Conservation (phyloP, 1,140 invertebrate species). For the Dendroctonus ponderosae region DNA sequence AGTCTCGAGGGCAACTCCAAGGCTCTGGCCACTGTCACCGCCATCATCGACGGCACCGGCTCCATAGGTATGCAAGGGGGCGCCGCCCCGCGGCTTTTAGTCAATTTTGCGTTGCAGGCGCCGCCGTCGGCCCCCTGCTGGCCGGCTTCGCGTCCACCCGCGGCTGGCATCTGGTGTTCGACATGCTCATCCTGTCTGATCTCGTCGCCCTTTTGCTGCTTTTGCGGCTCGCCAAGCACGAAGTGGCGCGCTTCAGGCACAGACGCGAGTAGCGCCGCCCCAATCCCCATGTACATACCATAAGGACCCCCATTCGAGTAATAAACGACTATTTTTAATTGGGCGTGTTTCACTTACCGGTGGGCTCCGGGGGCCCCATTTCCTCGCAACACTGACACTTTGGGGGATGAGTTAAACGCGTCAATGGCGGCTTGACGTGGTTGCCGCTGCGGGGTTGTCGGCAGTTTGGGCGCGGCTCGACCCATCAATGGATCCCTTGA, state of each 20-base stretch:
- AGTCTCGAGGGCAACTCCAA: slow-evolving; percentile 81
- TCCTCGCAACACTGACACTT: too few species aligned
- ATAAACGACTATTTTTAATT: too few species aligned
- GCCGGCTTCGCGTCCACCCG: slow-evolving; percentile 75
- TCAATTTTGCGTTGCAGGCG: slow-evolving; percentile 58
- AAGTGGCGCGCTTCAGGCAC: slow-evolving; percentile 32
- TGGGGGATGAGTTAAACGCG: too few species aligned
- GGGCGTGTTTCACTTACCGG: too few species aligned
- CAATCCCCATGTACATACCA: too few species aligned
- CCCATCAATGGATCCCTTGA: too few species aligned
- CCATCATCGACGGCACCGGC: slow-evolving; percentile 95
- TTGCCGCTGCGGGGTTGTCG: too few species aligned
- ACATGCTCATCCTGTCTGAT: slow-evolving; percentile 86
- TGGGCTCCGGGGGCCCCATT: too few species aligned
- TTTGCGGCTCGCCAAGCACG: slow-evolving; percentile 47
- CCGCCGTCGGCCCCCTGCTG: slow-evolving; percentile 85
- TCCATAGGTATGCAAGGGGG: slow-evolving; percentile 66
- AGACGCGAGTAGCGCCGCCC: slow-evolving; percentile 3
- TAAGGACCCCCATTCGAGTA: too few species aligned
- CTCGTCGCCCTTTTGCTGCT: slow-evolving; percentile 74
- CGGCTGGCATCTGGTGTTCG: slow-evolving; percentile 87
- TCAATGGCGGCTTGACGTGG: too few species aligned
- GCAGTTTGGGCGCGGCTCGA: too few species aligned
- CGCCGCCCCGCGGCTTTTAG: neutral
- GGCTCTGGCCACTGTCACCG: slow-evolving; percentile 92